Conservation (phyloP, 1,140 invertebrate genomes). For the Diplogasteroides magnus region DNA sequence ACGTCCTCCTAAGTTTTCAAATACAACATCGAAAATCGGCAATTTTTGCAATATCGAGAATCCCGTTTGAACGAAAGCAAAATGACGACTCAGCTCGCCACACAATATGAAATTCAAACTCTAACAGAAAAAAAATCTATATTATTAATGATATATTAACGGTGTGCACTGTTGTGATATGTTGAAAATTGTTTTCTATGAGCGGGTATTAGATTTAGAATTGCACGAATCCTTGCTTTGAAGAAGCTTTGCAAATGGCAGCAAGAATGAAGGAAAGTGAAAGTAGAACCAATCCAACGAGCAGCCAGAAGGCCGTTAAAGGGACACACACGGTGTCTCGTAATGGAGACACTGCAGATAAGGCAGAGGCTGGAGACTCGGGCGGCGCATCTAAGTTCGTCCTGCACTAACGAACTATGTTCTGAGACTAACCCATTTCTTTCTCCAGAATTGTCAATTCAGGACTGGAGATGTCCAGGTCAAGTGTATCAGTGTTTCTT, state of each 20-base stretch:
- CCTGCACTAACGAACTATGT: background rate
- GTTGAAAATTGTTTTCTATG: too few species aligned
- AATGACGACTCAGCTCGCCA: too few species aligned
- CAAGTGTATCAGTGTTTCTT: slow-evolving; percentile 36
- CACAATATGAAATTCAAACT: too few species aligned
- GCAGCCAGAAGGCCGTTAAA: slow-evolving; percentile 12
- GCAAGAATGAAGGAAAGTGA: slow-evolving; percentile 11
- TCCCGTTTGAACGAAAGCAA: too few species aligned
- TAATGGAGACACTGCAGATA: background rate
- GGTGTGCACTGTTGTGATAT: too few species aligned
- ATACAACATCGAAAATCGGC: too few species aligned
- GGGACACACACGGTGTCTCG: slow-evolving; percentile 14
- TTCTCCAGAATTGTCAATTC: slow-evolving; percentile 51
- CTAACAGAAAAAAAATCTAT: too few species aligned
- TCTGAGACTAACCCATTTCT: slow-evolving; percentile 29
- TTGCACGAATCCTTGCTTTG: too few species aligned
- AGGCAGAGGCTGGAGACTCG: slow-evolving; percentile 6
- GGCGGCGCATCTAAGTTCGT: background rate
- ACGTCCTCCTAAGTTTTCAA: too few species aligned
- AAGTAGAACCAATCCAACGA: slow-evolving; percentile 15
- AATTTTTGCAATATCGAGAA: too few species aligned
- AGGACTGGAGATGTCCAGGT: slow-evolving; percentile 46
- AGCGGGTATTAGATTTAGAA: too few species aligned
- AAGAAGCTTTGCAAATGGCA: slow-evolving; percentile 13
- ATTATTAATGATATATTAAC: too few species aligned